Conservation (phyloP, 2,888 invertebrate species). For the Stramonita haemastoma region DNA sequence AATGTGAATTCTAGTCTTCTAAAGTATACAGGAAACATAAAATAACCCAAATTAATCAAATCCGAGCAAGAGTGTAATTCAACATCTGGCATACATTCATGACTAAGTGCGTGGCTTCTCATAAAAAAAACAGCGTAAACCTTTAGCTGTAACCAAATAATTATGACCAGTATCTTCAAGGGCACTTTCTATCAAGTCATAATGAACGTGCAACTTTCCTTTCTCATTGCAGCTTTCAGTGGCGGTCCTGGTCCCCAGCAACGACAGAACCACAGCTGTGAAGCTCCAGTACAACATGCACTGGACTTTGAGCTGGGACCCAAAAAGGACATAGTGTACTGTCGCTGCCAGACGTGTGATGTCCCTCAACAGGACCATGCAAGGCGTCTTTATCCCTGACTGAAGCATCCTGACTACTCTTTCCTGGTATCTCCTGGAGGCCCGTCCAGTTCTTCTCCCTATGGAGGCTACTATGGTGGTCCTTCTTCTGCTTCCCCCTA, state of each 20-base stretch:
- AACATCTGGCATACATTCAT: too few relatives aligned
- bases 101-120: too few relatives aligned
- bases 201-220: too few relatives aligned
- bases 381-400: neutral
- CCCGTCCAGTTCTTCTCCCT: neutral
- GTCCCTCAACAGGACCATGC: slow-evolving; percentile 24
- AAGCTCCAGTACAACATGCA: slow-evolving; percentile 18
- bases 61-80: too few relatives aligned
- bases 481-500: neutral
- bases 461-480: slow-evolving; percentile 5
- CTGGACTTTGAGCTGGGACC: slow-evolving; percentile 16
- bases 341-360: slow-evolving; percentile 17
- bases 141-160: too few relatives aligned
- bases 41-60: too few relatives aligned
- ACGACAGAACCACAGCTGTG: slow-evolving; percentile 18
- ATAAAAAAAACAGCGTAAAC: too few relatives aligned
- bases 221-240: neutral
- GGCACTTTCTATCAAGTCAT: too few relatives aligned
- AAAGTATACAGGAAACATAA: too few relatives aligned
- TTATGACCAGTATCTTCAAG: too few relatives aligned
- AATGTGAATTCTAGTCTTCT: too few relatives aligned
- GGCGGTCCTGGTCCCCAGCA: neutral
- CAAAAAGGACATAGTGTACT: slow-evolving; percentile 23
- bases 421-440: slow-evolving; percentile 8
- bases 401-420: neutral